These are phyloP conservation scores for Emydoidea blandingii DNA, from an alignment of 2,797 vertebrate species.

Conservation along the genomic window DNA sequence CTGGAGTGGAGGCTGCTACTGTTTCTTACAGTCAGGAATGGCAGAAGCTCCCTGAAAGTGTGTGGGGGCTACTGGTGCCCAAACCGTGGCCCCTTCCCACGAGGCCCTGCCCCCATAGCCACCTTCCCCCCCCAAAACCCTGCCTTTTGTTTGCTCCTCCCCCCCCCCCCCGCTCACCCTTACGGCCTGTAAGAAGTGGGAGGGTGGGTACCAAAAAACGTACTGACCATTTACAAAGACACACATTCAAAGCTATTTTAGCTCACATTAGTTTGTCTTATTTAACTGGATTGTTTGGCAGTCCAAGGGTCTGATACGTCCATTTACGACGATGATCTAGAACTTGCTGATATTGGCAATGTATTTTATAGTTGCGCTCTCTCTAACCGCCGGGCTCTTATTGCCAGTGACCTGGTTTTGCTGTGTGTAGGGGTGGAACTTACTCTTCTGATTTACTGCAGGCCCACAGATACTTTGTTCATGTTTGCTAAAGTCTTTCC, in stretches of 20 bases:
- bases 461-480: not conserved
- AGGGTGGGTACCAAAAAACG: too few species aligned
- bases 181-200: too few species aligned
- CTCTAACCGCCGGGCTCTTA: not conserved
- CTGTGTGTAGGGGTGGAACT: not conserved
- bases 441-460: not conserved
- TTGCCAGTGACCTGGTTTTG: not conserved
- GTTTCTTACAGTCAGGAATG: not conserved
- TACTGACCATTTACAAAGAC: not conserved
- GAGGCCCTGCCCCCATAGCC: fast-evolving
- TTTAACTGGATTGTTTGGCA: not conserved
- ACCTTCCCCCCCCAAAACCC: too few species aligned
- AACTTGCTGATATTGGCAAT: not conserved
- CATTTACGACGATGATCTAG: not conserved
- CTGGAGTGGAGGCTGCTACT: not conserved
- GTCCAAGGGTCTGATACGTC: not conserved
- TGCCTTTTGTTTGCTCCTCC: too few species aligned
- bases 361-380: not conserved
- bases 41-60: too few species aligned
- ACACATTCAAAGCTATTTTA: not conserved
- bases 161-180: too few species aligned
- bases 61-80: too few species aligned
- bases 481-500: not conserved
- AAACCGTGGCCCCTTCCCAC: too few species aligned
- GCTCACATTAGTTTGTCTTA: not conserved